Evolutionary conservation across 2,797 vertebrate species (phyloP), one percentile per base, ranked within the genome.

Genomic region (Hipposideros larvatus): DNA sequence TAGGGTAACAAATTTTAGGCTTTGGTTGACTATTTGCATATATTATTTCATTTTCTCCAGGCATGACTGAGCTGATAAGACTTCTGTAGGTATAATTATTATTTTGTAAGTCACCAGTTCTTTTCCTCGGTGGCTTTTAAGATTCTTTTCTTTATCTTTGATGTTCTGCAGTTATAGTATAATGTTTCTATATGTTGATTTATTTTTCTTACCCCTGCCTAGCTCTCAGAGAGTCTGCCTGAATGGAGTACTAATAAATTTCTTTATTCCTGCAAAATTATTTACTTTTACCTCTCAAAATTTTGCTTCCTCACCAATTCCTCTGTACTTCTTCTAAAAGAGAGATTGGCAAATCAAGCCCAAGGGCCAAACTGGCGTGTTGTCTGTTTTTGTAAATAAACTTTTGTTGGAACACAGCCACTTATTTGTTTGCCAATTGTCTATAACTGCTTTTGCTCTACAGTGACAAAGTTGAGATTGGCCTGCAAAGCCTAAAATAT

Each of bases 261-360:
- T 57, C 22, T 85, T 87, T 75, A 70, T 82, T 84, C 48, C 14
- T 82, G 4, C 5, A 87, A 83, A 75, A 77, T 48, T 88, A 11
- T 89, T 95, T 78, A 57, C 53, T 11, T 51, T 93, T 75, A 28
- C 61, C 18, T 87, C 78, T 90, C 61, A 78, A 86, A 96, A 87
- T 65, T 78, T 31, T 41, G 28, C 48, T 71, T 85, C 51, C 46
- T 57, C 16, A n/a, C 15, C 28, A 61, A 11, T 87, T 87, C 4
- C 8, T 41, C 7, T 59, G 5, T 90, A 95, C 59, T 85, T 66
- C 48, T 90, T 87, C 48, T 78, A 37, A 34, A 74, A 68, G 7
- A 88, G 18, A 94, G 16, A 90, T 21, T n/a, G 14, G 8, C 4
- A 84, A 48, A 83, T 15, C 43, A 92, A 90, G 11, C 15, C 55